Evolutionary conservation across 2,888 invertebrate genomes (phyloP), one percentile per base, ranked within the genome.

Genomic region (Nysson spinosus): DNA sequence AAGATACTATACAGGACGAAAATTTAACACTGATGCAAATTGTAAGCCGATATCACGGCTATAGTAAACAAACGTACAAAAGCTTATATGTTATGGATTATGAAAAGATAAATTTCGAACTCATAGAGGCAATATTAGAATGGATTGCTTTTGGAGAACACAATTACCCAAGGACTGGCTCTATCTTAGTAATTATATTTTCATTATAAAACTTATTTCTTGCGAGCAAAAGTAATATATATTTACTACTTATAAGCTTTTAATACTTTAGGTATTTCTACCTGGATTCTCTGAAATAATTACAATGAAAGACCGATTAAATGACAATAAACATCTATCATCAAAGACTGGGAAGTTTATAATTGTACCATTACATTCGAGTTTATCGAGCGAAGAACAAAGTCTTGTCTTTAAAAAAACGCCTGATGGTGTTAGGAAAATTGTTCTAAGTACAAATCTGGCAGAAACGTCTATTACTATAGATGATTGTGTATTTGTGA

Each of bases 401-500:
- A 88, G 92, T 0, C 85, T 91, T 32, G 94, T 96, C 16, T 93
- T 93, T 80, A 92, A 91, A 78, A 93, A 92, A 72, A 91, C 94
- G 0, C 91, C 91, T 24, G 85, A 88, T 0, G 94, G 94, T 0
- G 91, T 91, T 14, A 89, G 97, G 26, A 98, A 98, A 90, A 95
- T 98, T 60, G 94, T 96, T 0, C 88, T 98, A 0, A 89, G 91
- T 6, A 98, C 98, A 0, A 98, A 98, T 83, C 95, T 98, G 64
- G 97, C 98, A 0, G 98, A 98, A 89, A 98, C 97, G 0, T 97
- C 97, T 0, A 92, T 98, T 4, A 98, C 98, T 4, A 97, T 98
- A 65, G 96, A 97, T 81, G 97, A 98, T 88, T 97, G 98, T 75
- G 96, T 97, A 0, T 98, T 94, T 84, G 98, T 98, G 0, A 91